Evolutionary conservation across 37 sponge, comb jelly and placozoan genomes (phyloP).

Genomic region (Cladorhizidae sp.): DNA sequence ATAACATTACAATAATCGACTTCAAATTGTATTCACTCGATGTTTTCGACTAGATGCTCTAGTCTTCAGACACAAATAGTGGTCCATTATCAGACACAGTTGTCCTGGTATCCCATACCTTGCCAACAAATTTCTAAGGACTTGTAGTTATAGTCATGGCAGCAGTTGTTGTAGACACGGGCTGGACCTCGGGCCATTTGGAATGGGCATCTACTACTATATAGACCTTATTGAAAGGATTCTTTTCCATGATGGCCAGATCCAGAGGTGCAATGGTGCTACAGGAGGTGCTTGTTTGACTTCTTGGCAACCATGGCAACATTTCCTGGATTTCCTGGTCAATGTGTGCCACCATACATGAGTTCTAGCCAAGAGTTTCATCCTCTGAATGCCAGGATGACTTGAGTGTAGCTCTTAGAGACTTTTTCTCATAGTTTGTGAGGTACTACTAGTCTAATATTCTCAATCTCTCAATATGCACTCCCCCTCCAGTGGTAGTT

Average conservation of each 20-base stretch:
- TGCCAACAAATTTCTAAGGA: slow-evolving; percentile 44
- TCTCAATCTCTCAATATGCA: slow-evolving; percentile 64
- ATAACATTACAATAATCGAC: no score
- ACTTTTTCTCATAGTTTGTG: neutral
- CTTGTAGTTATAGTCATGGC: slow-evolving; percentile 17
- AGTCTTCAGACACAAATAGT: slow-evolving; percentile 6
- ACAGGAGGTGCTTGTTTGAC: no score
- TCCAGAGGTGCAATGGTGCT: no score
- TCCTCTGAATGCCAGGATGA: slow-evolving; percentile 24
- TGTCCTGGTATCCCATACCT: slow-evolving; percentile 48
- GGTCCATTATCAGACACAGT: slow-evolving; percentile 39
- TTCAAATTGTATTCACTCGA: no score
- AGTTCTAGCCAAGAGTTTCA: slow-evolving; percentile 34
- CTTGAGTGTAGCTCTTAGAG: slow-evolving; percentile 5
- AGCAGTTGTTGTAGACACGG: slow-evolving; percentile 35
- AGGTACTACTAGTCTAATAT: slow-evolving; percentile 22
- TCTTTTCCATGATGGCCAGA: slow-evolving; percentile 47
- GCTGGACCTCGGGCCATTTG: slow-evolving; percentile 34
- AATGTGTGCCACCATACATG: slow-evolving; percentile 51
- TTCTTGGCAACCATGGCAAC: slow-evolving; percentile 4
- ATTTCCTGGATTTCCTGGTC: slow-evolving; percentile 3
- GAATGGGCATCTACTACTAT: slow-evolving; percentile 18
- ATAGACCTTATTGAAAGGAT: slow-evolving; percentile 13
- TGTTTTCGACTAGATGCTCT: no score
- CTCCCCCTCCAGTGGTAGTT: slow-evolving; percentile 2